These are phyloP conservation scores for Scolopax bukidnonensis DNA, from an alignment of 2,797 vertebrate genomes.

Conservation along the genomic window DNA sequence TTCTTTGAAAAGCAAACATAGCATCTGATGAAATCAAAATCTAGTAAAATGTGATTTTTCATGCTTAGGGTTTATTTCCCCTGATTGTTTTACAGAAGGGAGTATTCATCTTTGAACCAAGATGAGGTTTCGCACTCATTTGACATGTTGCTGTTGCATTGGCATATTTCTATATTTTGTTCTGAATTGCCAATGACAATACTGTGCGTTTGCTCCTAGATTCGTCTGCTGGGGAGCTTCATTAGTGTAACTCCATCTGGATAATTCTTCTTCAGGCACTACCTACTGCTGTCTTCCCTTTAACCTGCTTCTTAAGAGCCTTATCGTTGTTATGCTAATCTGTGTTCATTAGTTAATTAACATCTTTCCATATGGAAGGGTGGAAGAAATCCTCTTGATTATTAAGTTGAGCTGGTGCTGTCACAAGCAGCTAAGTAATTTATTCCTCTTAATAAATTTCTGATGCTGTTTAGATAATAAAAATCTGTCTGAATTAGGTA, in stretches of 20 bases:
- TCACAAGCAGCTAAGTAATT: background rate
- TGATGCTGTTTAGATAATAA: background rate
- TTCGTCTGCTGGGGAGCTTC: background rate
- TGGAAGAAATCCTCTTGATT: slow-evolving; percentile 26
- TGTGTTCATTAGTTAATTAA: slow-evolving; percentile 66
- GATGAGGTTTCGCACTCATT: background rate
- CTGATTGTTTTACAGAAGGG: background rate
- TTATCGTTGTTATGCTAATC: slow-evolving; percentile 27
- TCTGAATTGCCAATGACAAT: background rate
- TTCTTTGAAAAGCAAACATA: background rate
- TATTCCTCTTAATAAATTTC: background rate
- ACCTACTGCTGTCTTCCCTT: slow-evolving; percentile 51
- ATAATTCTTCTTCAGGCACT: slow-evolving; percentile 21
- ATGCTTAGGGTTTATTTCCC: background rate
- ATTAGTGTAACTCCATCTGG: slow-evolving; percentile 25
- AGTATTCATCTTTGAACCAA: background rate
- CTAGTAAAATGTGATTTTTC: background rate
- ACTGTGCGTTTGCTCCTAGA: background rate
- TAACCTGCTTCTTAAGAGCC: slow-evolving; percentile 41
- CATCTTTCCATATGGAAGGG: slow-evolving; percentile 36
- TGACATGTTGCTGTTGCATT: background rate
- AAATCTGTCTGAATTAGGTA: background rate
- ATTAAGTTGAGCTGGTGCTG: slow-evolving; percentile 52
- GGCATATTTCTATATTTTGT: background rate
- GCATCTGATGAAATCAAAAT: background rate